A percentile compares a stretch with the other conserved stretches of the same genome.
Conservation (phyloP, 2,797 vertebrate genomes). For the Tadarida brasiliensis region DNA sequence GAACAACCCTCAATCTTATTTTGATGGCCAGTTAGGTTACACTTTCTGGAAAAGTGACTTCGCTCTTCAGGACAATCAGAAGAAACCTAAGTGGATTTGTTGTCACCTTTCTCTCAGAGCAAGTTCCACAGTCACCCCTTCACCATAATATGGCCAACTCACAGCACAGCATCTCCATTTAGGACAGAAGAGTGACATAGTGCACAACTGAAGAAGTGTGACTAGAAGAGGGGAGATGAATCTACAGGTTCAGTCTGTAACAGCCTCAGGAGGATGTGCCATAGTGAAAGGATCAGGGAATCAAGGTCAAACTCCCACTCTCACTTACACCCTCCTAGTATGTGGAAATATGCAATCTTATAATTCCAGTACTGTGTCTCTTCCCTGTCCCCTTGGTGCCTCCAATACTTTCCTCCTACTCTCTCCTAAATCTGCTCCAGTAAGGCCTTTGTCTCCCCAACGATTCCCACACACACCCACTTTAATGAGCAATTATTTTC, state of each 20-base stretch:
- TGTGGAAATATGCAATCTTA: not conserved
- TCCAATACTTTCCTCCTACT: not conserved
- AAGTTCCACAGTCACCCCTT: not conserved
- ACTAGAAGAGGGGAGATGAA: not conserved
- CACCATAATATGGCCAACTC: not conserved
- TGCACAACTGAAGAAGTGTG: not conserved
- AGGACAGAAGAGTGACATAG: not conserved
- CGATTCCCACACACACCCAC: not conserved
- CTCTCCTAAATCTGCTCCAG: not conserved
- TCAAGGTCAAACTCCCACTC: not conserved
- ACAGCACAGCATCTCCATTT: not conserved
- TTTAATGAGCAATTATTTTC: not conserved
- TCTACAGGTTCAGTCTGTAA: not conserved
- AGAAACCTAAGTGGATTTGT: not conserved
- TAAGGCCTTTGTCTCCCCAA: not conserved
- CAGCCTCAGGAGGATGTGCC: not conserved
- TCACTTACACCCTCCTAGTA: not conserved
- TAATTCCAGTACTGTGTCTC: not conserved
- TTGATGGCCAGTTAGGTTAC: not conserved
- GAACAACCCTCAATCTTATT: not conserved
- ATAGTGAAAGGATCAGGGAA: not conserved
- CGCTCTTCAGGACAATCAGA: not conserved
- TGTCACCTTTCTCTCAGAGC: not conserved
- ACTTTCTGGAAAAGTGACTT: constrained; percentile 1
- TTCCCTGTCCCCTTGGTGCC: not conserved